Percentiles rank a stretch among this genome's conserved stretches.
Evolutionary conservation across 2,113 vertebrate genomes (phyloP).

Genomic region (Uropsilus gracilis): DNA sequence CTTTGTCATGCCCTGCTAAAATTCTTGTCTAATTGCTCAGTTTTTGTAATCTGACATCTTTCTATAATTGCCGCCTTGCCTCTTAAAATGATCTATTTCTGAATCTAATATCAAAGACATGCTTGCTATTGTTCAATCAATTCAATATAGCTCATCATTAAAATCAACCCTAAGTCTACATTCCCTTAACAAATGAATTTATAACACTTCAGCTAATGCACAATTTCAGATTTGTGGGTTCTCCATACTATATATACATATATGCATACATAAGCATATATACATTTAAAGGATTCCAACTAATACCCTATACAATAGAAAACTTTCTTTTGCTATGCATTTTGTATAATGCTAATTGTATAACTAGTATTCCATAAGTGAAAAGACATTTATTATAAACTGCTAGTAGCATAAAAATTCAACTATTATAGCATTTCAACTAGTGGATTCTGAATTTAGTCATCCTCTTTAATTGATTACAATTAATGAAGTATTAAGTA

Average conservation of each 20-base stretch:
- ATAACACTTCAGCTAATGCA: not conserved
- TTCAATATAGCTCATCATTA: constrained; percentile 48
- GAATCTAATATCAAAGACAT: constrained; percentile 39
- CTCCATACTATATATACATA: not conserved
- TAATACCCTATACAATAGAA: not conserved
- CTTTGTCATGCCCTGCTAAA: constrained; percentile 22
- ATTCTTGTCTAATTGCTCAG: constrained; percentile 42
- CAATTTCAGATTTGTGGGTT: constrained; percentile 11
- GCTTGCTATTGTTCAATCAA: constrained; percentile 29
- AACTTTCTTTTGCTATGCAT: not conserved
- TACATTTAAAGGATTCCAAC: not conserved
- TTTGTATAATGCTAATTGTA: not conserved
- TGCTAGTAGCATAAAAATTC: not conserved
- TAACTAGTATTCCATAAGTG: not conserved
- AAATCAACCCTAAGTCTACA: constrained; percentile 1
- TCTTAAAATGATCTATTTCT: constrained; percentile 60
- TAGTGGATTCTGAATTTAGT: constrained; percentile 12
- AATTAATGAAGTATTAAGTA: constrained; percentile 27
- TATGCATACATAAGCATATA: not conserved
- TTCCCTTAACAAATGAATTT: constrained; percentile 20
- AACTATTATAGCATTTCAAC: not conserved
- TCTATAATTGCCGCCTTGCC: constrained; percentile 63
- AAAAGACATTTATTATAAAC: constrained; percentile 29
- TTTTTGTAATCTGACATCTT: constrained; percentile 54
- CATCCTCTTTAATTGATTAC: not conserved